These are phyloP conservation scores for Muscidifurax raptorellus DNA, from an alignment of 1,140 invertebrate genomes.

Conservation along the genomic window DNA sequence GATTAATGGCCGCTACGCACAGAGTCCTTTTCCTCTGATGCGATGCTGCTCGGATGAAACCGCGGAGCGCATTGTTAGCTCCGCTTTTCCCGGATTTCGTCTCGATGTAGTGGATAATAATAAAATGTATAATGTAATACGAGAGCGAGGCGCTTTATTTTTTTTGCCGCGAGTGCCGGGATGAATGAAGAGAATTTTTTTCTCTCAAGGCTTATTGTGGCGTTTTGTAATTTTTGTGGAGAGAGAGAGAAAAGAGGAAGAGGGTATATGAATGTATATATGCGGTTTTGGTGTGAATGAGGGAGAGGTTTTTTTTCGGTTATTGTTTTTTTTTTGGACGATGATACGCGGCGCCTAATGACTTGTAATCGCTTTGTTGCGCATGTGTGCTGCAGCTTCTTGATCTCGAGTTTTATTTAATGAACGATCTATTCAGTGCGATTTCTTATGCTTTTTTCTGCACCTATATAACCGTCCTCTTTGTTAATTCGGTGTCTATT, in stretches of 20 bases:
- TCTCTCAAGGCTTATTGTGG: neutral
- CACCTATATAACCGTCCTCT: neutral
- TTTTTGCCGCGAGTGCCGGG: neutral
- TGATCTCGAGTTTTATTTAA: neutral
- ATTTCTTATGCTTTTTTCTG: neutral
- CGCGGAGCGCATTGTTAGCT: constrained; percentile 27
- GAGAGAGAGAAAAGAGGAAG: neutral
- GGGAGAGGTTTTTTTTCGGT: neutral
- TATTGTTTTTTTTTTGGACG: neutral
- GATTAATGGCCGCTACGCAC: constrained; percentile 55
- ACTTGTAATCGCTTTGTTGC: neutral
- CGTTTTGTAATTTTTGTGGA: constrained; percentile 21
- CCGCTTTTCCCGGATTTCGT: constrained; percentile 32
- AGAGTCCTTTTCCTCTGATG: constrained; percentile 9
- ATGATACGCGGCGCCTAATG: neutral
- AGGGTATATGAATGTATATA: neutral
- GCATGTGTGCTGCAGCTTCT: neutral
- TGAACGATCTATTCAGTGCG: neutral
- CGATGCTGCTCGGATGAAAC: constrained; percentile 1
- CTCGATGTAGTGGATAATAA: constrained; percentile 1
- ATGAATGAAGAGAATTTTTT: neutral
- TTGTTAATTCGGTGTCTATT: neutral
- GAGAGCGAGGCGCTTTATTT: neutral
- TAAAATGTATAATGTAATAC: constrained; percentile 26
- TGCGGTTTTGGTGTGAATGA: constrained; percentile 3